These are phyloP conservation scores for Anagrus nilaparvatae DNA, from an alignment of 1,140 invertebrate genomes.

Conservation along the genomic window DNA sequence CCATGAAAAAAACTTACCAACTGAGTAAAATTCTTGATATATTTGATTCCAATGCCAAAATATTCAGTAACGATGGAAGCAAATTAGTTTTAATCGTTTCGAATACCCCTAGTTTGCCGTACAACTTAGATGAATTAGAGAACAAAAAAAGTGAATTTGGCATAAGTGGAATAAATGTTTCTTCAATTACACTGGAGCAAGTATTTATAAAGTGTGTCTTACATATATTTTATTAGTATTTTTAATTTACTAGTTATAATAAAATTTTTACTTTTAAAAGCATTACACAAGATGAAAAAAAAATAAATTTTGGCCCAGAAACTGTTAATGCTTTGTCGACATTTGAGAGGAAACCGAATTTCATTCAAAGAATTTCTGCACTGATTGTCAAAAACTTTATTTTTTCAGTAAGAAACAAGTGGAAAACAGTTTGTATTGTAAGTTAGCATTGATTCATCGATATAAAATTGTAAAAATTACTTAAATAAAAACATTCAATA, in stretches of 20 bases:
- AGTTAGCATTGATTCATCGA: too few relatives aligned
- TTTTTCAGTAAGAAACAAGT: constrained; percentile 22
- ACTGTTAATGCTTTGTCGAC: constrained; percentile 18
- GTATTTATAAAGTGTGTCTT: constrained; percentile 71
- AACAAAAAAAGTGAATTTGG: constrained; percentile 45
- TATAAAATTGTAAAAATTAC: too few relatives aligned
- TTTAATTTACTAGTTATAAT: too few relatives aligned
- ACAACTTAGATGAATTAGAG: constrained; percentile 57
- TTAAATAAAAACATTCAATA: too few relatives aligned
- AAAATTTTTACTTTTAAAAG: too few relatives aligned
- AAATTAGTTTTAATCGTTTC: constrained; percentile 39
- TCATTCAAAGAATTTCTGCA: too few relatives aligned
- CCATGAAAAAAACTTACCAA: constrained; percentile 28
- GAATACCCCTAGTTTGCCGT: constrained; percentile 41
- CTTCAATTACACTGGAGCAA: constrained; percentile 75
- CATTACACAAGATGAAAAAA: constrained; percentile 18
- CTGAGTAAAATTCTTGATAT: constrained; percentile 22
- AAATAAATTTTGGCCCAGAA: constrained; percentile 16
- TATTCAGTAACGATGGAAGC: constrained; percentile 25
- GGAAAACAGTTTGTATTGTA: too few relatives aligned
- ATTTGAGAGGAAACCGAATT: too few relatives aligned
- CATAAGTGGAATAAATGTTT: constrained; percentile 65
- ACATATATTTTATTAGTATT: constrained; percentile 1
- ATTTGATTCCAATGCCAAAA: constrained; percentile 23
- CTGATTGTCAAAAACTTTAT: too few relatives aligned